These are phyloP conservation scores for Eilema griseolum DNA, from an alignment of 2,888 invertebrate genomes.

Conservation along the genomic window DNA sequence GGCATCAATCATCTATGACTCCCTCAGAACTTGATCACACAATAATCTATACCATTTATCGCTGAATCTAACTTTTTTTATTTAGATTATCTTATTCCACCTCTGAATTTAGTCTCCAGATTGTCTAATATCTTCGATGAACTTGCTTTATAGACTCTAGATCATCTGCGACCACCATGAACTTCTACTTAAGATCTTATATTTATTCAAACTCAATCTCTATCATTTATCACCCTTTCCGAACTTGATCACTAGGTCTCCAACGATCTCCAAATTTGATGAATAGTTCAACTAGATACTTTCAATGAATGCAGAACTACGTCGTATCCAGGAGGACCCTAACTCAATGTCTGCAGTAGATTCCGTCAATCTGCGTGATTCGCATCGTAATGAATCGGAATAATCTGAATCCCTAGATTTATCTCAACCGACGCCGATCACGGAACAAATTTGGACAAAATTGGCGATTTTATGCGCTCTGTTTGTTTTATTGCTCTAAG, in stretches of 20 bases:
- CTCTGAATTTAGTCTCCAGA: no score
- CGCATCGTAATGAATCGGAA: conserved; percentile 22
- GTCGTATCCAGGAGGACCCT: background rate
- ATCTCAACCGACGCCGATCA: conserved; percentile 7
- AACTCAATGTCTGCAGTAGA: conserved; percentile 7
- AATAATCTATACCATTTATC: no score
- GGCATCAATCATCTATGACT: no score
- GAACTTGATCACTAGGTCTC: background rate
- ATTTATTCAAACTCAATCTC: no score
- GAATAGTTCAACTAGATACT: background rate
- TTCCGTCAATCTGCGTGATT: conserved; percentile 8
- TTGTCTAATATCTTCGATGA: no score
- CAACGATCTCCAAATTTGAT: background rate
- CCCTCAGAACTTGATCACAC: no score
- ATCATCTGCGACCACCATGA: no score
- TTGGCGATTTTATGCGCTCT: conserved; percentile 9
- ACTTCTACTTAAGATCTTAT: no score
- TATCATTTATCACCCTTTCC: no score
- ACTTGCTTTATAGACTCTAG: no score
- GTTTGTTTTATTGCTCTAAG: conserved; percentile 12
- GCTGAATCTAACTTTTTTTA: no score
- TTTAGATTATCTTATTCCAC: no score
- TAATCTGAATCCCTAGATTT: conserved; percentile 12
- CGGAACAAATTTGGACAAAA: conserved; percentile 16
- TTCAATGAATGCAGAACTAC: background rate